Conservation (phyloP, 2,888 invertebrate species). For the Yponomeuta sedellus region DNA sequence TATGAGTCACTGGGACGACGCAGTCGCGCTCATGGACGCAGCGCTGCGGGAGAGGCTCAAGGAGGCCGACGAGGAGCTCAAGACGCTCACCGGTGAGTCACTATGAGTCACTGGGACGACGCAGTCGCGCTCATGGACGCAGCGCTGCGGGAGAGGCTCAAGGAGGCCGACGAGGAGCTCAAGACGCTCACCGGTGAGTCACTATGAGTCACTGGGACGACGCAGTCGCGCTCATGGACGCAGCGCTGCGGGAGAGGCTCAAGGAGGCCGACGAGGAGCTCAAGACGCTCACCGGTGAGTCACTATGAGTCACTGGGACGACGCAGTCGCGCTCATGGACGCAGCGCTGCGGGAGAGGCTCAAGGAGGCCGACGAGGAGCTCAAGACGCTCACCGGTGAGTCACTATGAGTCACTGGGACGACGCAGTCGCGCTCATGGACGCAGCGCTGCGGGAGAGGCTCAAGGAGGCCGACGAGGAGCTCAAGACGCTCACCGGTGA, state of each 20-base stretch:
- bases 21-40: slow-evolving; percentile 89
- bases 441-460: slow-evolving; percentile 84
- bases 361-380: slow-evolving; percentile 78
- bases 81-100: slow-evolving; percentile 26
- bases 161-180: slow-evolving; percentile 80
- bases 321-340: slow-evolving; percentile 92
- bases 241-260: slow-evolving; percentile 86
- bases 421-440: slow-evolving; percentile 94
- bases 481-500: slow-evolving; percentile 46
- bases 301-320: slow-evolving; percentile 86
- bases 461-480: slow-evolving; percentile 80
- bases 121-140: slow-evolving; percentile 91
- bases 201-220: slow-evolving; percentile 90
- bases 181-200: slow-evolving; percentile 77
- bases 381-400: slow-evolving; percentile 80
- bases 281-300: slow-evolving; percentile 28
- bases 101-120: slow-evolving; percentile 88
- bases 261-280: slow-evolving; percentile 81
- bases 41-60: slow-evolving; percentile 86
- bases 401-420: slow-evolving; percentile 86
- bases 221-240: slow-evolving; percentile 90
- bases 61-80: slow-evolving; percentile 80
- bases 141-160: slow-evolving; percentile 86
- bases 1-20: too few species aligned
- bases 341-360: slow-evolving; percentile 86